phyloP scores from a whole-genome alignment of 1,140 invertebrate species.

The Neocloeon triangulifer region DNA sequence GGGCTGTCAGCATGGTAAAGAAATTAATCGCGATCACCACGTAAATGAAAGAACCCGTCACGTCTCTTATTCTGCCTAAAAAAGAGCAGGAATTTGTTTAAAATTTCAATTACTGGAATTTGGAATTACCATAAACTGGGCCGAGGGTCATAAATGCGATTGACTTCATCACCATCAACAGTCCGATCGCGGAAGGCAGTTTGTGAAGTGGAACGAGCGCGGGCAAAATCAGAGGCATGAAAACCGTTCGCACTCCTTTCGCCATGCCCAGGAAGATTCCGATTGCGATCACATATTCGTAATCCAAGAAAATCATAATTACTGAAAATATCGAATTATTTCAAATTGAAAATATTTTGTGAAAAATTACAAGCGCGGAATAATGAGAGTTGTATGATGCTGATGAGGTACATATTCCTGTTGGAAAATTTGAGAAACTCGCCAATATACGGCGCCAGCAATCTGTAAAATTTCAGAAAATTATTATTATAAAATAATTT shows the following conservation, averaged over 20 bases:
- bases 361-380: not conserved
- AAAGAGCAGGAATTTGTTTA: too few species aligned
- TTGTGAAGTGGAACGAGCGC: constrained; percentile 33
- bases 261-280: constrained; percentile 32
- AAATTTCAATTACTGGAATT: too few species aligned
- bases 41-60: too few species aligned
- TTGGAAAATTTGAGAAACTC: not conserved
- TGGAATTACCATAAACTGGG: constrained; percentile 1
- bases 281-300: constrained; percentile 18
- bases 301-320: too few species aligned
- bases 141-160: constrained; percentile 18
- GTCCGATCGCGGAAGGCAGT: constrained; percentile 31
- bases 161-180: constrained; percentile 32
- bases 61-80: too few species aligned
- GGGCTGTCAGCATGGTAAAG: too few species aligned
- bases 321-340: too few species aligned
- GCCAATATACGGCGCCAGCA: too few species aligned
- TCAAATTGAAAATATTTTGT: too few species aligned
- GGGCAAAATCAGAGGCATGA: constrained; percentile 38
- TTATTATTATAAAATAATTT: too few species aligned
- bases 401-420: not conserved
- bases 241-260: constrained; percentile 36
- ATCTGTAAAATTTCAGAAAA: too few species aligned
- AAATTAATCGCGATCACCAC: too few species aligned
- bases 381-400: not conserved